Evolutionary conservation across 2,888 invertebrate species (phyloP).

Genomic region (Euproctis similis): DNA sequence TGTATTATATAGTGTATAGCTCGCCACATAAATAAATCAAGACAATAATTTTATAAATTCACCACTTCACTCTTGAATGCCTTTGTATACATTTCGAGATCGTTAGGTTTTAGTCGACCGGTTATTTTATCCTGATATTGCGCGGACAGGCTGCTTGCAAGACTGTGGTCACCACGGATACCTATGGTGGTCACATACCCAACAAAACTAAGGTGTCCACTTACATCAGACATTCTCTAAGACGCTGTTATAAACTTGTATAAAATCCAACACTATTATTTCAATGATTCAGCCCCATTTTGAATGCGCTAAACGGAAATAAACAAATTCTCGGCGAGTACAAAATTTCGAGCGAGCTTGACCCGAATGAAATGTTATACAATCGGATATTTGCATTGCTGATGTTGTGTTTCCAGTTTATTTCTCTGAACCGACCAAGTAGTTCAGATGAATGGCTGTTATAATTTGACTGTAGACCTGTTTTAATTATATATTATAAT

Average conservation of each 20-base stretch:
- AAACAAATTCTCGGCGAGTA: constrained; percentile 5
- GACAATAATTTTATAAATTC: too few relatives aligned
- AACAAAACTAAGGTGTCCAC: constrained; percentile 8
- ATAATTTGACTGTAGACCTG: too few relatives aligned
- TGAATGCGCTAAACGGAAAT: constrained; percentile 13
- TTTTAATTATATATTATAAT: too few relatives aligned
- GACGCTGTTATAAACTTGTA: constrained; percentile 19
- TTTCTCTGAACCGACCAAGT: constrained; percentile 29
- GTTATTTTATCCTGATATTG: constrained; percentile 20
- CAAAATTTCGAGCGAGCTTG: constrained; percentile 15
- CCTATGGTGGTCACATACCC: too few relatives aligned
- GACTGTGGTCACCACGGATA: constrained; percentile 49
- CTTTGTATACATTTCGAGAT: not conserved
- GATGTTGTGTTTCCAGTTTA: constrained; percentile 26
- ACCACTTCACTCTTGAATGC: too few relatives aligned
- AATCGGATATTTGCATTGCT: constrained; percentile 22
- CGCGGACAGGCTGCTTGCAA: constrained; percentile 39
- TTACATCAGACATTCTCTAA: constrained; percentile 13
- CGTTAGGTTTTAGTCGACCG: constrained; percentile 20
- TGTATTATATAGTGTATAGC: too few relatives aligned
- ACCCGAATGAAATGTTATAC: constrained; percentile 23
- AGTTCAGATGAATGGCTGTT: not conserved
- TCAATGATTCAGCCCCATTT: constrained; percentile 14
- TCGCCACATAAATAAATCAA: too few relatives aligned
- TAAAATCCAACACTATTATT: constrained; percentile 6